A percentile compares a stretch with the other conserved stretches of the same genome.
Evolutionary conservation across 2,113 vertebrate genomes (phyloP).

Genomic region (Platysternon megacephalum): DNA sequence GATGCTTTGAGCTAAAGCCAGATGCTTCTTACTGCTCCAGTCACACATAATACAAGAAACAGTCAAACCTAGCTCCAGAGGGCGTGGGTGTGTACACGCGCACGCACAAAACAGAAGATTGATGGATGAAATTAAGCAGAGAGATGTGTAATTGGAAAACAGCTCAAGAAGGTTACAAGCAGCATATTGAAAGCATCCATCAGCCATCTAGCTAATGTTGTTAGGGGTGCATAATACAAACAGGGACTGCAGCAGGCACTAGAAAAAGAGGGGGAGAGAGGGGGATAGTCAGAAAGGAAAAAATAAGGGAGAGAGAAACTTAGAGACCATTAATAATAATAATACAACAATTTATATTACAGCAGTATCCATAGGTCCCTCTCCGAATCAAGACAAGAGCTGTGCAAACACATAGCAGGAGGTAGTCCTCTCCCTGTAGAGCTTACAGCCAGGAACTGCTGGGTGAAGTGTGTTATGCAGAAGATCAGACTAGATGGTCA

Average conservation of each 20-base stretch:
- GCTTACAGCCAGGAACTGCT: constrained; percentile 55
- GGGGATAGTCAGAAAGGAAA: neutral
- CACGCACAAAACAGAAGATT: constrained; percentile 50
- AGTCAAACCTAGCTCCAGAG: neutral
- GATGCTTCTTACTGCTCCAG: neutral
- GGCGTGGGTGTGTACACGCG: neutral
- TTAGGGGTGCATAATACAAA: constrained; percentile 59
- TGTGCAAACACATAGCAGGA: constrained; percentile 21
- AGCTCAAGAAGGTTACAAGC: constrained; percentile 65
- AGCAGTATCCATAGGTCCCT: constrained; percentile 23
- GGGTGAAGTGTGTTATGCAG: neutral
- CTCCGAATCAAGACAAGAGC: neutral
- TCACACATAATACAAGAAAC: neutral
- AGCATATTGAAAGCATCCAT: constrained; percentile 78
- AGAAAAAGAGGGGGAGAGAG: neutral
- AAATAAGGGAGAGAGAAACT: constrained; percentile 19
- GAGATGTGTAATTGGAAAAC: constrained; percentile 74
- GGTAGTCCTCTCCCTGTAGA: constrained; percentile 63
- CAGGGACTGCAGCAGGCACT: constrained; percentile 30
- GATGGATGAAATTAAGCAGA: constrained; percentile 75
- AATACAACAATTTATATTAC: constrained; percentile 56
- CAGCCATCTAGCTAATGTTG: constrained; percentile 62
- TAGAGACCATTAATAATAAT: neutral
- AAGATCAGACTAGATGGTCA: neutral
- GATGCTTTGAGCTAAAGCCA: neutral